Conservation (phyloP, 2,888 invertebrate species). For the Bedellia somnulentella region DNA sequence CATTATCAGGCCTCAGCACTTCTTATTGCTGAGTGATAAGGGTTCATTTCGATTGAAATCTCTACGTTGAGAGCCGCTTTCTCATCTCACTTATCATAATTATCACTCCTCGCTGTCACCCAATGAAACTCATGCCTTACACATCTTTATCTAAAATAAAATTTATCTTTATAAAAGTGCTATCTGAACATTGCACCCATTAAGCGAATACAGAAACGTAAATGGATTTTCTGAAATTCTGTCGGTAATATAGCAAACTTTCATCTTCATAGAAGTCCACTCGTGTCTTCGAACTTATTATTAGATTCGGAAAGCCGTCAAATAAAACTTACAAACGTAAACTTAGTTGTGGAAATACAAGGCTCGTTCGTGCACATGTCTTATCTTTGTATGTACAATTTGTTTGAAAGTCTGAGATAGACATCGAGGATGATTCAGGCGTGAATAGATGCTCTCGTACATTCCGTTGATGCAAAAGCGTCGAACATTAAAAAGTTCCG, state of each 20-base stretch:
- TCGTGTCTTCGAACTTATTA: too few relatives aligned
- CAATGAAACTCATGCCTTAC: too few relatives aligned
- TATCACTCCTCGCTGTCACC: slow-evolving; percentile 31
- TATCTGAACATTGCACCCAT: too few relatives aligned
- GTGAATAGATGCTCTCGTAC: slow-evolving; percentile 16
- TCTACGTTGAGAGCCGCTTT: background rate
- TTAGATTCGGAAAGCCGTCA: too few relatives aligned
- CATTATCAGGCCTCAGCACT: background rate
- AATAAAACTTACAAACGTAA: too few relatives aligned
- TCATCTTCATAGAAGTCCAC: background rate
- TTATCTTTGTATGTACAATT: slow-evolving; percentile 5
- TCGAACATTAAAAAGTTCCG: slow-evolving; percentile 46
- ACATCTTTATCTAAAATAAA: too few relatives aligned
- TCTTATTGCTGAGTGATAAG: background rate
- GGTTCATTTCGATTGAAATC: background rate
- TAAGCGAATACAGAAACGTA: too few relatives aligned
- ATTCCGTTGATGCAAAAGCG: slow-evolving; percentile 7
- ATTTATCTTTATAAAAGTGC: too few relatives aligned
- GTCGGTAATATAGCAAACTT: background rate
- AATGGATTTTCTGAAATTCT: too few relatives aligned
- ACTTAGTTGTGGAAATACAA: too few relatives aligned
- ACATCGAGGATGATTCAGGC: slow-evolving; percentile 24
- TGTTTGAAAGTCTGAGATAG: slow-evolving; percentile 28
- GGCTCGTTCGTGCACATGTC: too few relatives aligned
- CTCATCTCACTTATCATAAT: slow-evolving; percentile 29